Percentiles rank a stretch among this genome's conserved stretches.
phyloP scores from a whole-genome alignment of 2,113 vertebrate genomes.

The Ariopsis seemanni region DNA sequence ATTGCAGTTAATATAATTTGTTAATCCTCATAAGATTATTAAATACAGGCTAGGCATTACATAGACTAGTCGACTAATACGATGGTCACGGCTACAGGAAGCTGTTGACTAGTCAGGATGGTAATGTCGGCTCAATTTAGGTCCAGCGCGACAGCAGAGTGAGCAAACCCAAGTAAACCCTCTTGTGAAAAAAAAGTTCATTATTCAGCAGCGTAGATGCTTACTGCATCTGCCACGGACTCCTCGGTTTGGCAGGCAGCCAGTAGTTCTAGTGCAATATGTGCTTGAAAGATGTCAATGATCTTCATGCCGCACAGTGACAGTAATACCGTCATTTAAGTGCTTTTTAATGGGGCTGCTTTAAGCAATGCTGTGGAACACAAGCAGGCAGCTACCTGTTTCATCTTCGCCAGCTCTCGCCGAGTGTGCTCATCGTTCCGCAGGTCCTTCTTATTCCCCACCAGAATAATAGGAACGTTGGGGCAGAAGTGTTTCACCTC shows the following conservation, averaged over 20 bases:
- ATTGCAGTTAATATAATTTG: background rate
- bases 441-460: slow-evolving; percentile 98
- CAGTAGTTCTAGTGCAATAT: background rate
- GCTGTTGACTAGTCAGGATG: background rate
- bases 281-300: slow-evolving; percentile 28
- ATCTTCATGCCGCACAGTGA: slow-evolving; percentile 33
- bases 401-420: slow-evolving; percentile 95
- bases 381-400: slow-evolving; percentile 79
- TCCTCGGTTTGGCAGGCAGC: slow-evolving; percentile 20
- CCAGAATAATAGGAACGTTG: slow-evolving; percentile 96
- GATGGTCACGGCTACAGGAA: background rate
- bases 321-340: slow-evolving; percentile 34
- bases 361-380: background rate
- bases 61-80: background rate
- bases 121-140: background rate
- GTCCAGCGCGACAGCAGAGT: background rate
- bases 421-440: slow-evolving; percentile 91
- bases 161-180: background rate
- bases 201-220: background rate
- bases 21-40: background rate
- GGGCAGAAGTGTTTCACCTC: slow-evolving; percentile 99
- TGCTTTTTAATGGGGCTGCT: slow-evolving; percentile 41
- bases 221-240: slow-evolving; percentile 12
- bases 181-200: background rate
- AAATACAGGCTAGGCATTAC: background rate